phyloP scores from a whole-genome alignment of 2,888 invertebrate genomes.

The Hoplodrina blanda region DNA sequence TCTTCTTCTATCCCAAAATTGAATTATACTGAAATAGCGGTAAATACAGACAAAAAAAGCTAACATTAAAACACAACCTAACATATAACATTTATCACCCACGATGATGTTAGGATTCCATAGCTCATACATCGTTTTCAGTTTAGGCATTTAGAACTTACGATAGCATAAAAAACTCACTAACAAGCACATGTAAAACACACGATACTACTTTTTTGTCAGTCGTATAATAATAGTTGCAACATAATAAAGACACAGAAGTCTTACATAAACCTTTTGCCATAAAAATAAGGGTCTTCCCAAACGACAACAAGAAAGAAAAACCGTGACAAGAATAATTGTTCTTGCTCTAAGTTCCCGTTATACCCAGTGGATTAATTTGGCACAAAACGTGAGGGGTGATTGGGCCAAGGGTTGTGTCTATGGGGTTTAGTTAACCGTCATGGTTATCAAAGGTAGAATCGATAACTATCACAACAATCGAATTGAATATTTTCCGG shows the following conservation, averaged over 20 bases:
- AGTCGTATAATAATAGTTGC: too few species aligned
- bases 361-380: constrained; percentile 59
- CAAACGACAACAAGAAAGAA: constrained; percentile 37
- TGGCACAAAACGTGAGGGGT: constrained; percentile 47
- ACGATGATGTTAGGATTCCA: too few species aligned
- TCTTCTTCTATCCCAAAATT: too few species aligned
- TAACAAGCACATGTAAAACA: too few species aligned
- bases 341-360: constrained; percentile 37
- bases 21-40: too few species aligned
- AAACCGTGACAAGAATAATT: constrained; percentile 48
- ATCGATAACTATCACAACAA: constrained; percentile 46
- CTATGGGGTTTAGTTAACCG: constrained; percentile 51
- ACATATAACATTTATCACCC: too few species aligned
- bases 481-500: constrained; percentile 46
- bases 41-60: constrained; percentile 1
- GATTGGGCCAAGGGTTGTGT: constrained; percentile 51
- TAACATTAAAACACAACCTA: too few species aligned
- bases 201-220: too few species aligned
- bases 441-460: constrained; percentile 56
- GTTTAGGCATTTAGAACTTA: too few species aligned
- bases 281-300: constrained; percentile 26
- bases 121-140: too few species aligned
- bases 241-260: constrained; percentile 7
- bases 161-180: too few species aligned
- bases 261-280: not conserved